Evolutionary conservation across 2,113 vertebrate species (phyloP), one percentile per base, ranked within the genome.

Genomic region (Coptodon rendalli): DNA sequence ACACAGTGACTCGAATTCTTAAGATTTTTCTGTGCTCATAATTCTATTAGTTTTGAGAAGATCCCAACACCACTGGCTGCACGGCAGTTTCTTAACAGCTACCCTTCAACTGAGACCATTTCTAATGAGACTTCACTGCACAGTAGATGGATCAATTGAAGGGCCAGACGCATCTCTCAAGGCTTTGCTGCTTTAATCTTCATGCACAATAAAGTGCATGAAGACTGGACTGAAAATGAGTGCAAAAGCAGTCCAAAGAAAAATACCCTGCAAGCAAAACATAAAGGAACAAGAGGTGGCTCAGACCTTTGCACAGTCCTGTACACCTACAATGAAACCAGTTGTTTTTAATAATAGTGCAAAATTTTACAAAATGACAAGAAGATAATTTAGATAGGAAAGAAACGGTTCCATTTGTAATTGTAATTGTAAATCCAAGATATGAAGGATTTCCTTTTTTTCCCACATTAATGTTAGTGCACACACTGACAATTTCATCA

Each of bases 401-500:
- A 22, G 10, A 66, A 38, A 13, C 4, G 0, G 36, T 38, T 7
- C 22, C 22, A 57, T 7, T 57, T 66, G 19, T 66, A 66, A 66
- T 22, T 66, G 10, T 38, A 38, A 66, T 22, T 66, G 10, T 38
- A 38, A 66, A 13, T 22, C 19, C 61, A 66, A 66, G 34, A 66
- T 38, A 66, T 66, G 17, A 22, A 38, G 4, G 34, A 22, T 66
- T 38, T 38, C 2, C 22, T 14, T 71, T 43, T 31, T 61, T 17
- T 9, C 27, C 27, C 27, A 31, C 27, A 17, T 31, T 31, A 17
- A 17, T 61, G 27, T 61, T 43, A 0, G 7, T 43, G 66, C n/a
- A 24, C 66, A 45, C 22, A 73, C 66, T 16, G 66, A 73, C 66
- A 73, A 16, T 16, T 73, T 43, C 24, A 73, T 27, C 68, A 73